These are phyloP conservation scores for Pseudorectes ferrugineus DNA, from an alignment of 2,113 vertebrate genomes.

Conservation along the genomic window DNA sequence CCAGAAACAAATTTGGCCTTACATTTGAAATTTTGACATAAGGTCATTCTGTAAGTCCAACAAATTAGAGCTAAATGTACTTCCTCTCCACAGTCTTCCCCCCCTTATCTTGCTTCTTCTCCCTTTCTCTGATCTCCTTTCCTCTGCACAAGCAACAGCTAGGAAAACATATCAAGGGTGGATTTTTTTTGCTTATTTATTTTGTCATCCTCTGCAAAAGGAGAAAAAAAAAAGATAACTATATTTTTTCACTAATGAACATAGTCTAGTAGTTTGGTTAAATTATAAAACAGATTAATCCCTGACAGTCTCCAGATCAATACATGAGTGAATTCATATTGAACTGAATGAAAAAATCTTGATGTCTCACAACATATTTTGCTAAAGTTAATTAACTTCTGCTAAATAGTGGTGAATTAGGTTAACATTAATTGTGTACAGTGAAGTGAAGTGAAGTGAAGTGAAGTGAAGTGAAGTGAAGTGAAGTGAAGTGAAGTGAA, in stretches of 20 bases:
- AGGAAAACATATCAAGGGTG: not conserved
- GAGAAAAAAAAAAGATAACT: not conserved
- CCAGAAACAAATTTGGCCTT: not conserved
- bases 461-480: too few relatives aligned
- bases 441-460: not conserved
- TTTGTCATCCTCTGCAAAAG: not conserved
- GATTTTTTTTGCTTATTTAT: not conserved
- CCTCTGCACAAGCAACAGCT: not conserved
- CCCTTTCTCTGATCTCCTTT: not conserved
- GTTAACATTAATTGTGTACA: not conserved
- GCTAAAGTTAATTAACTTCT: not conserved
- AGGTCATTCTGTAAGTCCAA: not conserved
- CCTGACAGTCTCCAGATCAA: not conserved
- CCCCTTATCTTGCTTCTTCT: not conserved
- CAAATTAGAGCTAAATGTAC: not conserved
- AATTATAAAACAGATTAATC: not conserved
- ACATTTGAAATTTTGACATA: not conserved
- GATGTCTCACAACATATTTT: not conserved
- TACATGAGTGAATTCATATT: not conserved
- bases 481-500: not conserved
- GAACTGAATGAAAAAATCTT: not conserved
- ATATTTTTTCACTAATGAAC: fast-evolving
- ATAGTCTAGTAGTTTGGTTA: not conserved
- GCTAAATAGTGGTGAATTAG: not conserved
- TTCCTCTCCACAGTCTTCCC: not conserved